Base-by-base conservation (phyloP, 2,113 vertebrate genomes). In the Pongo pygmaeus region DNA sequence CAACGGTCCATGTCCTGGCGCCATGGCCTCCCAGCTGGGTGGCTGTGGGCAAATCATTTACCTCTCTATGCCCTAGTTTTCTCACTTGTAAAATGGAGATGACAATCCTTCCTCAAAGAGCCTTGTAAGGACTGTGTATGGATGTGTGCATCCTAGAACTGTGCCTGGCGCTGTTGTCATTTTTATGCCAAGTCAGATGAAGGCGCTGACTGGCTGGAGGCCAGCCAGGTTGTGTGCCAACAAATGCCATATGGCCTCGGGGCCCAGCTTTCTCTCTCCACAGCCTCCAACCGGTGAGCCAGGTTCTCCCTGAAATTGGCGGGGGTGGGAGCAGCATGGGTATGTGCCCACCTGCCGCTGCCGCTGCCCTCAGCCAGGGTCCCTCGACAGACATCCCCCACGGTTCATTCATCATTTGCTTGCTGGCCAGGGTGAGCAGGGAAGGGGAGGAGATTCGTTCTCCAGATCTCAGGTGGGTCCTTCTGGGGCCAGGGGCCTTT, bases 301-400 rank as follows among this genome's bases (percentile, higher is more conserved):
- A 46, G 52, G 30, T n/a, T 85, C 11, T 59, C 93, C 78, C 11
- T 30, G 72, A 77, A 38, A 69, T 25, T 67, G 59, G 8, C 20
- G 6, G 27, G 22, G 27, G 4, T 8, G 55, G 32, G 46, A 46
- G 4, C 20, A 2, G 17, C 2, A 0, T 1, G 27, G 38, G 2
- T 1, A 8, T 20, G 12, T 35, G 30, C 74, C 64, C 5, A 14
- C 27, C 9, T 13, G 14, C 32, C 9, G 0, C 9, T 13, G 14
- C 32, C 9, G 0, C 40, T 25, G 32, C 50, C 70, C 7, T 59
- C 46, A 48, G 7, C 23, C 23, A 8, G 14, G 8, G 13, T 6
- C 35, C 67, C n/a, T 70, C 8, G 0, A n/a, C 22, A 48, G 23
- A 75, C 5, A 9, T 16, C 30, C 11, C 2, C 32, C 55, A 1